Base-by-base conservation (phyloP, 2,888 invertebrate genomes). In the Lepeophtheirus nordmannii region DNA sequence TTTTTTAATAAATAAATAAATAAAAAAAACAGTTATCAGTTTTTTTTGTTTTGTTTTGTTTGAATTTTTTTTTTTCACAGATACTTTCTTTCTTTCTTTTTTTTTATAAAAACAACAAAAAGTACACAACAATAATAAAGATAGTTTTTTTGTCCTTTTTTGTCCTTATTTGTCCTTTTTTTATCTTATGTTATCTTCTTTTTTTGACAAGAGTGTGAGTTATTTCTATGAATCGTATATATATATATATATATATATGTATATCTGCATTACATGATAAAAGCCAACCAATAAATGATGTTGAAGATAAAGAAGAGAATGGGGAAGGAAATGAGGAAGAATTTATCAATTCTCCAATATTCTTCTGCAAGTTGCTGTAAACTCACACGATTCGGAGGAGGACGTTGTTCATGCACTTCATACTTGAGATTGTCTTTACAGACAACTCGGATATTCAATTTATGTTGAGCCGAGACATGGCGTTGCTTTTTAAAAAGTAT, bases 221-320 rank as follows among this genome's bases (percentile, higher is more conserved):
- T 5, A 30, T n/a, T n/a, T n/a, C 30, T 30, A 30, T 30, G 30
- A 30, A 7, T 30, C 3, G 30, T 30, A 5, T 30, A 7, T 2
- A 5, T 30, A 7, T 30, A 7, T 30, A 30, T n/a, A n/a, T n/a
- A n/a, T n/a, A n/a, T n/a, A n/a, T n/a, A n/a, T n/a, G n/a, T n/a
- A 30, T 30, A 7, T 5, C 30, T 30, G 23, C 57, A 22, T 46
- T 65, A 66, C 39, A 66, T 37, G 40, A 66, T 66, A 41, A 66
- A 66, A 17, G 66, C 66, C 23, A 66, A 22, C 66, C 66, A 66
- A 37, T 66, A 66, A 60, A 66, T 66, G 58, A 66, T 66, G 66
- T 66, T 66, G 59, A 66, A 66, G 20, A 66, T 66, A 41, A 66
- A 66, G 66, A 66, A 66, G 12, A 66, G 41, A 14, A 66, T 66